Conservation (phyloP, 2,797 vertebrate genomes). For the Enteromius argenteus region DNA sequence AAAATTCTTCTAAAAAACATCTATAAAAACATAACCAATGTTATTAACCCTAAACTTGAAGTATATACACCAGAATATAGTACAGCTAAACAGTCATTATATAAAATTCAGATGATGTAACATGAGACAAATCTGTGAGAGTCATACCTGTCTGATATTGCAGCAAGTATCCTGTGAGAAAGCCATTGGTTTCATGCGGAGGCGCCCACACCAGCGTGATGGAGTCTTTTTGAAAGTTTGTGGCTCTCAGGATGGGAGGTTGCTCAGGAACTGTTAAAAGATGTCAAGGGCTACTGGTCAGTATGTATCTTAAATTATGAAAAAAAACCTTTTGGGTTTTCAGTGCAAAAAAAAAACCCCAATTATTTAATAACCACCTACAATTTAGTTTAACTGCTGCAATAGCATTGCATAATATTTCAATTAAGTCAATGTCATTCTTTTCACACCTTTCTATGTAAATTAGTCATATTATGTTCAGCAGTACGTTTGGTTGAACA, state of each 20-base stretch:
- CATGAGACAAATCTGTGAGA: background rate
- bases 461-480: background rate
- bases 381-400: background rate
- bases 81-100: background rate
- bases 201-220: slow-evolving; percentile 89
- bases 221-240: slow-evolving; percentile 82
- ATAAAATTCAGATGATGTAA: slow-evolving; percentile 10
- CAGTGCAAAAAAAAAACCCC: background rate
- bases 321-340: background rate
- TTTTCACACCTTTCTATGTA: background rate
- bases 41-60: background rate
- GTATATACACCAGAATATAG: background rate
- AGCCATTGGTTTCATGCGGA: slow-evolving; percentile 86
- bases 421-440: background rate
- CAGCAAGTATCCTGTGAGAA: slow-evolving; percentile 87
- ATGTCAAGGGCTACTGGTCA: background rate
- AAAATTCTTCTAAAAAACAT: background rate
- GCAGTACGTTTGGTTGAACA: background rate
- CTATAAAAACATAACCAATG: background rate
- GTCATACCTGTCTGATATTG: slow-evolving; percentile 90
- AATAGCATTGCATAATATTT: background rate
- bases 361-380: background rate
- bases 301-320: background rate
- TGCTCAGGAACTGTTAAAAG: slow-evolving; percentile 85
- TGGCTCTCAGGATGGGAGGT: slow-evolving; percentile 84